Base-by-base conservation (phyloP, 1,140 invertebrate genomes). In the Eurosta solidaginis region DNA sequence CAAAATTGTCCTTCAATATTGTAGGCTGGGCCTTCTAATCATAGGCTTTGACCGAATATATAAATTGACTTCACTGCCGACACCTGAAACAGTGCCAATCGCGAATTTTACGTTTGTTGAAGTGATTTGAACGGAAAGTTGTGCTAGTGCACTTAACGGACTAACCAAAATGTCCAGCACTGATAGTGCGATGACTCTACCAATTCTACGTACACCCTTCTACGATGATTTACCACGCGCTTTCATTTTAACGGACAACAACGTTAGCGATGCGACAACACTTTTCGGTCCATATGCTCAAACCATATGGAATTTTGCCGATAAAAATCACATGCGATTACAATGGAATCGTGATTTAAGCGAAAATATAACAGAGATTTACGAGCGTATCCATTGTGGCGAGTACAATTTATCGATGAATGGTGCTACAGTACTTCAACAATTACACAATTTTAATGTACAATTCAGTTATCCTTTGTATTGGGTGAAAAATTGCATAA, bases 391-490 rank as follows among this genome's bases (percentile, higher is more conserved):
- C 27, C 22, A 74, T 27, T 20, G 5, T 45, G 73, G 73, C 40
- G 73, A 74, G 73, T 74, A 74, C 45, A 74, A 74, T 29, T 27
- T 74, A 12, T 40, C 73, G 22, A 45, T 74, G 73, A 44, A 74
- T 47, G 73, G 73, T 12, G 73, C 44, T 3, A 45, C 73, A 14
- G 1, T 68, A 33, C 33, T 68, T 5, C 36, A 68, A 20, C 44
- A 74, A 5, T 45, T n/a, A 47, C 22, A 14, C 12, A 45, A 45
- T 17, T 9, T 29, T 22, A 74, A 45, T 47, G 25, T 78, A 20
- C 54, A 80, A 3, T 82, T 82, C 25, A 84, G 82, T 33, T 85
- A 85, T 74, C 85, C 85, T 0, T 20, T 86, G 7, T 81, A 83
- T 52, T 45, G 82, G 20, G 76, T 81, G 77, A 80, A 74, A 17